phyloP scores from a whole-genome alignment of 2,888 invertebrate genomes.

The Pinctada fucata region DNA sequence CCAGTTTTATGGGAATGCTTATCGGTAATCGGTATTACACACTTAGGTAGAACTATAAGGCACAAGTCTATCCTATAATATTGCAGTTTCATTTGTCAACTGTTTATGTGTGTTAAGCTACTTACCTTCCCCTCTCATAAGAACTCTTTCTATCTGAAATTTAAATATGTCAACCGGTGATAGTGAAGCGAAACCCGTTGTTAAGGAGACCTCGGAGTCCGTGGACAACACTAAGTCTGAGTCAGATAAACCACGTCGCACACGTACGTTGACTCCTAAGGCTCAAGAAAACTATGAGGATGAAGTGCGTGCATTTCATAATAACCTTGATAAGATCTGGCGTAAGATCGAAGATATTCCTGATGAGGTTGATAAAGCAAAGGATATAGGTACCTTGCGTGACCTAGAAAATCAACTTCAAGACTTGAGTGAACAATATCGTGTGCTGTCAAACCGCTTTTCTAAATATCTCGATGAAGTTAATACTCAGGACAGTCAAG shows the following conservation, averaged over 20 bases:
- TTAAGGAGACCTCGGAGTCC: background rate
- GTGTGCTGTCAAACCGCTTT: background rate
- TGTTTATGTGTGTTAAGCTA: too few relatives aligned
- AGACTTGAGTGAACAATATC: constrained; percentile 1
- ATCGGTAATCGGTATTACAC: background rate
- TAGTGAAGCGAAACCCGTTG: too few relatives aligned
- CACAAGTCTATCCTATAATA: too few relatives aligned
- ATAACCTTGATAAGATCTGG: background rate
- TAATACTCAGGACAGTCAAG: background rate
- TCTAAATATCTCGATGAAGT: background rate
- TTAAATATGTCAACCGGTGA: too few relatives aligned
- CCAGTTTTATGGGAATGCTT: background rate
- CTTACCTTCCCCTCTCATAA: too few relatives aligned
- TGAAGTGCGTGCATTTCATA: background rate
- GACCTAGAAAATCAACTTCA: background rate
- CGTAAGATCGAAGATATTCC: background rate
- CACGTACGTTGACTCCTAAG: background rate
- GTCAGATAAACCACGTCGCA: background rate
- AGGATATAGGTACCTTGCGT: background rate
- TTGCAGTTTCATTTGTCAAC: too few relatives aligned
- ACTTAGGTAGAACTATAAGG: too few relatives aligned
- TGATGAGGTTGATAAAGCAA: background rate
- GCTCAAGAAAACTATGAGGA: background rate
- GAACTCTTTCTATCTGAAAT: too few relatives aligned
- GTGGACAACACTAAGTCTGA: background rate